Evolutionary conservation across 2,888 invertebrate species (phyloP), one percentile per base, ranked within the genome.

Genomic region (Arrhopalites spinosus): DNA sequence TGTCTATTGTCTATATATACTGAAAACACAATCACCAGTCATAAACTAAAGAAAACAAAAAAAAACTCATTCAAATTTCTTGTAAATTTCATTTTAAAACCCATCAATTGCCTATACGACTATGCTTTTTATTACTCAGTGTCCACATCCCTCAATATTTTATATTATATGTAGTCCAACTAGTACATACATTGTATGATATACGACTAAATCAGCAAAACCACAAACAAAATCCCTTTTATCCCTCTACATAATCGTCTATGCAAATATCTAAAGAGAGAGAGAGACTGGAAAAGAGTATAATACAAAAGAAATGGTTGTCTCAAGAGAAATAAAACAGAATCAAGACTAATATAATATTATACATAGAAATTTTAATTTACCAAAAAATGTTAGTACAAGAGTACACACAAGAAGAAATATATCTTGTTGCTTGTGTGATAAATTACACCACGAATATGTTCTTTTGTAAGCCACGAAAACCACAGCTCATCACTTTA

Each of bases 401-500:
- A 36, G 36, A 36, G 47, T 47, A 11, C 47, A 47, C 47, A 56
- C 7, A 56, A 15, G 43, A 43, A 36, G 43, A 43, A 36, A 20
- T 13, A 67, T 36, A 11, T 36, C 36, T 36, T 36, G 36, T 70
- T 70, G 53, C 29, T 17, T 43, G 30, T 61, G 71, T 45, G 20
- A 72, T 72, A 72, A 72, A 72, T 72, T 72, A 72, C 56, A 72
- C 71, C 56, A 69, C 68, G 68, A 69, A 69, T 36, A 36, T 36
- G 11, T 11, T 36, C 36, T 50, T 45, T 50, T 50, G n/a, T 50
- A 50, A n/a, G 25, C 23, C 71, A 72, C 61, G 71, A 72, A 72
- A 72, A 72, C 71, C 71, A 72, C 71, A 72, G 61, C 63, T 72
- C 71, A 61, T 30, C 61, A 72, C 71, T 72, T 72, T 61, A 72